Base-by-base conservation (phyloP, 2,797 vertebrate species). In the Synanceia verrucosa region DNA sequence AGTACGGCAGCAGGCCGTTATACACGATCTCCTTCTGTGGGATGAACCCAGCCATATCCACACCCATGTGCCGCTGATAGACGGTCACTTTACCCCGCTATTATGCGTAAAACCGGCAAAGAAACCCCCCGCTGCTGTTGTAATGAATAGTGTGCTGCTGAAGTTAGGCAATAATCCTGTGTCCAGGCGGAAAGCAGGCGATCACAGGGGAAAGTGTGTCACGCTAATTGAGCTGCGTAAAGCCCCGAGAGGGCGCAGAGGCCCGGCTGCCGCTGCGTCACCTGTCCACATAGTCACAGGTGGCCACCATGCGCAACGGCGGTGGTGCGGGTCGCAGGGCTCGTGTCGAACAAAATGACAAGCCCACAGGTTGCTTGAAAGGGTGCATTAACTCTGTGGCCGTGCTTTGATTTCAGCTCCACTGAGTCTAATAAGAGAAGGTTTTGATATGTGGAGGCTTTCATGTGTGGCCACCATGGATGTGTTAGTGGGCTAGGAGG, bases 21-120 rank as follows among this genome's bases (percentile, higher is more conserved):
- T 98, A 99, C 41, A 96, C 95, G 41, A 97, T 94, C 90, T 97
- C 96, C 90, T 97, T 98, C 86, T 98, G 96, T n/a, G 95, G 93
- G 70, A 87, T 60, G 47, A 93, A 91, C 62, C 64, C 88, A 1
- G 14, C 70, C 74, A 62, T 65, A 24, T 82, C 82, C 52, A 19
- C 80, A 21, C 86, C 79, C 74, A 73, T 74, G 24, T 76, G 48
- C 75, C 55, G 31, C 64, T 16, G 66, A 53, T 11, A 11, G 12
- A 39, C 10, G 28, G n/a, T 64, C 65, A 36, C 66, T 36, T 63
- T 65, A 59, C 61, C 33, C 66, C 43, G 53, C 12, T 31, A 46
- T 41, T 11, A 2, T 4, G 47, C 53, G 26, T 65, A 41, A 72
- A 64, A 31, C 16, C 64, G 9, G 36, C 1, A 31, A 21, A 29